These are phyloP conservation scores for Chrysaora quinquecirrha DNA, from an alignment of 30 jellyfish, hydroid and myxozoan species.

Conservation along the genomic window DNA sequence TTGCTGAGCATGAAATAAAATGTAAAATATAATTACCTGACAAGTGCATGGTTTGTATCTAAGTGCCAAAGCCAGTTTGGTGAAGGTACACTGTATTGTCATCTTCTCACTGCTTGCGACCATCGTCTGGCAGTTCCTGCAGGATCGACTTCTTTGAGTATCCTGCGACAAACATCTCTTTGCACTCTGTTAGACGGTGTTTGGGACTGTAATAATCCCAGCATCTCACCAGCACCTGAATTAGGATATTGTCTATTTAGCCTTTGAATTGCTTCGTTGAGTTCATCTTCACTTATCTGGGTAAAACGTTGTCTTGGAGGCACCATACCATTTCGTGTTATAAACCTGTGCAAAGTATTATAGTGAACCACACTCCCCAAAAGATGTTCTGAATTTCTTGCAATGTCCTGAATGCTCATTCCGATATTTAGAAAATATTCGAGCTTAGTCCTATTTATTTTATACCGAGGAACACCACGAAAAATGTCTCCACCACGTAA, in stretches of 20 bases:
- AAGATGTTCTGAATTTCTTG: not conserved
- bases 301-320: not conserved
- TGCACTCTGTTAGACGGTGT: conserved; percentile 19
- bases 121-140: conserved; percentile 43
- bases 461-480: not conserved
- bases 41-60: conserved; percentile 22
- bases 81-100: conserved; percentile 25
- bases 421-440: not conserved
- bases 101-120: conserved; percentile 21
- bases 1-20: not conserved
- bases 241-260: conserved; percentile 10
- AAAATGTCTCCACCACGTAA: too few relatives aligned
- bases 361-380: conserved; percentile 25
- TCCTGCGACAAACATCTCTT: conserved; percentile 18
- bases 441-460: not conserved
- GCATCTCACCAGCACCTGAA: conserved; percentile 22
- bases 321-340: not conserved
- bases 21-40: not conserved
- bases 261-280: not conserved
- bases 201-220: not conserved
- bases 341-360: conserved; percentile 22
- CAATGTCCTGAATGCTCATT: not conserved
- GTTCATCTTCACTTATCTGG: conserved; percentile 11
- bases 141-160: conserved; percentile 31
- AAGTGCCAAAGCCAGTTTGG: conserved; percentile 46